Percentiles rank a stretch among this genome's conserved stretches.
Conservation (phyloP, 2,797 vertebrate species). For the Limnodromus scolopaceus region DNA sequence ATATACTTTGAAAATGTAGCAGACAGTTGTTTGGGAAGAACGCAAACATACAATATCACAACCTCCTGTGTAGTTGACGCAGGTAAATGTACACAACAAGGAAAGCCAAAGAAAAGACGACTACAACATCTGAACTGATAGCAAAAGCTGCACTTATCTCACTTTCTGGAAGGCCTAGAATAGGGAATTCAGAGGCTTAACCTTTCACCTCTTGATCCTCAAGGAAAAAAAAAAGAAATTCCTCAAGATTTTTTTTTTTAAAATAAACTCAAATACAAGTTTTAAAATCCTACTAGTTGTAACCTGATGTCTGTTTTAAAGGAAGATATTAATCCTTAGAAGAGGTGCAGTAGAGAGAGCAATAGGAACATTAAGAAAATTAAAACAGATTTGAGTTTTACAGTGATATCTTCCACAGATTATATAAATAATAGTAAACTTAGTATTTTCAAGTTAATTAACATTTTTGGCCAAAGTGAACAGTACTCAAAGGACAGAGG, state of each 20-base stretch:
- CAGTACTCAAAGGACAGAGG: neutral
- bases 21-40: neutral
- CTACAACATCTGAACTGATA: neutral
- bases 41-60: neutral
- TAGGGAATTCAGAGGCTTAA: neutral
- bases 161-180: neutral
- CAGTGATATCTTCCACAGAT: neutral
- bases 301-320: neutral
- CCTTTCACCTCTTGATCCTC: neutral
- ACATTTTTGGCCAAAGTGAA: neutral
- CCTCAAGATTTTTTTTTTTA: fast-evolving
- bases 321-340: neutral
- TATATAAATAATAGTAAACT: neutral
- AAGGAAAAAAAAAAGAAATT: neutral
- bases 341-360: neutral
- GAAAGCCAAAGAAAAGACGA: neutral
- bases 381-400: neutral
- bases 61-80: neutral
- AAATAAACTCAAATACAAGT: neutral
- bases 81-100: neutral
- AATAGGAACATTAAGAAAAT: neutral
- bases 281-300: neutral
- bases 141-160: neutral
- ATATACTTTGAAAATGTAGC: neutral
- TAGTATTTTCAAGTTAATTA: neutral